Evolutionary conservation across 2,113 vertebrate species (phyloP).

Genomic region (Forbesichthys papilliferus): DNA sequence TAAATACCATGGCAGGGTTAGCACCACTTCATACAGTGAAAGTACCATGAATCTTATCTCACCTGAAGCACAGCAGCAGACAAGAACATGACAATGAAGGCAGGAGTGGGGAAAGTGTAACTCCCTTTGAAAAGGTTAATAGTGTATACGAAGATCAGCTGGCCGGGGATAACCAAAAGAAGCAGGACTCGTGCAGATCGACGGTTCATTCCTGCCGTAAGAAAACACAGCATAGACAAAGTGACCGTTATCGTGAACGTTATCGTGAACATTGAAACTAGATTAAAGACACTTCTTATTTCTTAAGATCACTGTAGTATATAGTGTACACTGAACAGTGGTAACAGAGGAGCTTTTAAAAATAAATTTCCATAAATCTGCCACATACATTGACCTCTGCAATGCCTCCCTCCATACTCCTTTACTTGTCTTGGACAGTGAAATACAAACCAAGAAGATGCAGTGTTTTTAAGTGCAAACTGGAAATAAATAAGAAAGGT

Average conservation of each 20-base stretch:
- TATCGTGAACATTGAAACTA: too few relatives aligned
- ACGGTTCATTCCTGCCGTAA: slow-evolving; percentile 80
- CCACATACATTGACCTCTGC: too few relatives aligned
- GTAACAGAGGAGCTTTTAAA: too few relatives aligned
- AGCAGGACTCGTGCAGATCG: slow-evolving; percentile 88
- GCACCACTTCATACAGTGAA: slow-evolving; percentile 2
- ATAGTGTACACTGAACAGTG: too few relatives aligned
- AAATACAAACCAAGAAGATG: too few relatives aligned
- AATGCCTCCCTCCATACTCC: slow-evolving; percentile 13
- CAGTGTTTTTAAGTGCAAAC: too few relatives aligned
- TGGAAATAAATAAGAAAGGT: too few relatives aligned
- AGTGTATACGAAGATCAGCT: slow-evolving; percentile 84
- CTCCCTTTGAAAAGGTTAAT: slow-evolving; percentile 84
- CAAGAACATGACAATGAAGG: slow-evolving; percentile 84
- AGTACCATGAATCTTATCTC: slow-evolving; percentile 24
- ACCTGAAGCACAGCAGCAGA: slow-evolving; percentile 87
- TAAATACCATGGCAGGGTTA: not conserved
- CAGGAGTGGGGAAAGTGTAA: slow-evolving; percentile 69
- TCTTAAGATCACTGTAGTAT: too few relatives aligned
- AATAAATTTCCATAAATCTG: too few relatives aligned
- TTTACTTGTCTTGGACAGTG: too few relatives aligned
- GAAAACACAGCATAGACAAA: slow-evolving; percentile 1
- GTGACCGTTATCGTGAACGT: too few relatives aligned
- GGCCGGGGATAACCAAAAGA: slow-evolving; percentile 86
- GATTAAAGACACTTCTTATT: too few relatives aligned